These are phyloP conservation scores for Sebastes taczanowskii DNA, from an alignment of 2,797 vertebrate species.

Conservation along the genomic window DNA sequence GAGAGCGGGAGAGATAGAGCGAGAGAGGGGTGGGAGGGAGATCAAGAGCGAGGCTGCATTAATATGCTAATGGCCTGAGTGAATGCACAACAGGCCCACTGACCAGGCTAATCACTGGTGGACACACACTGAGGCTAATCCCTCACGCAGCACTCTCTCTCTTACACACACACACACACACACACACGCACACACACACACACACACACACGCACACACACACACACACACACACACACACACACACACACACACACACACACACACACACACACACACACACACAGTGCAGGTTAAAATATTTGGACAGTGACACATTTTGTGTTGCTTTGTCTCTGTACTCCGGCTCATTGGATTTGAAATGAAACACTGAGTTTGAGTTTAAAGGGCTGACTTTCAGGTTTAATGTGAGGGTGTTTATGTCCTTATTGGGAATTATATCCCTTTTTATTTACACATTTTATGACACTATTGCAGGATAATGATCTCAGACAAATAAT, in stretches of 20 bases:
- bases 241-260: background rate
- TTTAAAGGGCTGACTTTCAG: background rate
- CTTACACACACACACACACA: background rate
- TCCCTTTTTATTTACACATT: background rate
- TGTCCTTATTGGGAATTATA: background rate
- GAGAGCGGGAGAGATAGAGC: slow-evolving; percentile 35
- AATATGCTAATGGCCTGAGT: slow-evolving; percentile 85
- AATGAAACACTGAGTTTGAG: background rate
- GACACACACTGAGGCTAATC: slow-evolving; percentile 85
- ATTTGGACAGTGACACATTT: slow-evolving; percentile 45
- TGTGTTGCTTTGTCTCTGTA: slow-evolving; percentile 10
- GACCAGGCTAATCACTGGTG: slow-evolving; percentile 86
- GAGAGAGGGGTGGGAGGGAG: slow-evolving; percentile 58
- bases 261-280: slow-evolving; percentile 14
- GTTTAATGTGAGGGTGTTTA: background rate
- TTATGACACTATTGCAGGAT: background rate
- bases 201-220: slow-evolving; percentile 10
- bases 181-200: slow-evolving; percentile 9
- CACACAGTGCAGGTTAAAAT: slow-evolving; percentile 35
- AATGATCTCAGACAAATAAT: background rate
- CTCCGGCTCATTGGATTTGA: slow-evolving; percentile 4
- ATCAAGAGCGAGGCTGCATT: slow-evolving; percentile 81
- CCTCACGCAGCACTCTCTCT: slow-evolving; percentile 50
- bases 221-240: slow-evolving; percentile 10
- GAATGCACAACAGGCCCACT: slow-evolving; percentile 86